Evolutionary conservation across 64 coral and sea anemone species (phyloP).

Genomic region (Stichodactyla mertensii): DNA sequence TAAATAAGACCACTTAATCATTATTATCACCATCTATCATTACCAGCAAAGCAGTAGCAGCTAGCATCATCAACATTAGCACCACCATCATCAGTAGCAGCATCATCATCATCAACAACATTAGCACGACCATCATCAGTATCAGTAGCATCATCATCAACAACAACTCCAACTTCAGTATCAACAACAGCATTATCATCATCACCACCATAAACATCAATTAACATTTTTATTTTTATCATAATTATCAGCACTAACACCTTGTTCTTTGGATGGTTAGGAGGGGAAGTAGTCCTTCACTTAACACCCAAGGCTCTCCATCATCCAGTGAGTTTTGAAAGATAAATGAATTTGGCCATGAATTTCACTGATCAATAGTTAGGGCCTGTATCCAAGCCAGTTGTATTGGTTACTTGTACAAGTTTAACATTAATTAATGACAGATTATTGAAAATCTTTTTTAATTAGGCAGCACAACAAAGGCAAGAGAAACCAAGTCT

Average conservation of each 20-base stretch:
- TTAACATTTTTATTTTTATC: not conserved
- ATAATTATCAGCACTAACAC: not conserved
- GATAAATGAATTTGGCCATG: not conserved
- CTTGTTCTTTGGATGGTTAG: not conserved
- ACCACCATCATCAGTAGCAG: no score
- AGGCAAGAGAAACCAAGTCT: not conserved
- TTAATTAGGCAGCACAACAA: not conserved
- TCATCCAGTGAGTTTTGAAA: not conserved
- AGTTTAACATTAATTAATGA: not conserved
- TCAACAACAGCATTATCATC: not conserved
- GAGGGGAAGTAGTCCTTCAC: not conserved
- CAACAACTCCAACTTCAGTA: no score
- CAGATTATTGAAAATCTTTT: not conserved
- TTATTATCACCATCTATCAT: no score
- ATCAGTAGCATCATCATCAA: no score
- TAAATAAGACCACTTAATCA: no score
- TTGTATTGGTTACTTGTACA: not conserved
- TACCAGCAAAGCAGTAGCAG: no score
- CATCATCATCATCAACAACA: no score
- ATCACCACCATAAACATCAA: not conserved
- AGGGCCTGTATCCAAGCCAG: not conserved
- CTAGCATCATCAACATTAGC: no score
- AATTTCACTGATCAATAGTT: not conserved
- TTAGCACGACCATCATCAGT: no score
- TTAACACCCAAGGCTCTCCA: not conserved